Evolutionary conservation across 2,797 vertebrate species (phyloP), one percentile per base, ranked within the genome.

Genomic region (Halcyon chelicuti): DNA sequence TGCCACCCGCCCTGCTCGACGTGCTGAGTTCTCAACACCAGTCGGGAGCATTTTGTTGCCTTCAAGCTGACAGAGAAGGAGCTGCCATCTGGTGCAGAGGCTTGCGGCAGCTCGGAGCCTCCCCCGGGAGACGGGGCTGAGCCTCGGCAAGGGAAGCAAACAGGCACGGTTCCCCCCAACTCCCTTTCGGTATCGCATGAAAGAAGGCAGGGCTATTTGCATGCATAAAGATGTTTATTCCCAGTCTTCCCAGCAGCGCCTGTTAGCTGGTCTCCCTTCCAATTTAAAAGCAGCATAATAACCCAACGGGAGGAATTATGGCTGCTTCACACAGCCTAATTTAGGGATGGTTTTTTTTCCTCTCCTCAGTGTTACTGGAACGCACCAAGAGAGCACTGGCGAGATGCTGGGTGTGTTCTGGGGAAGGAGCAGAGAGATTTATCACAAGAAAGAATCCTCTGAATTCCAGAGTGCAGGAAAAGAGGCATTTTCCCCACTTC

Each of bases 1-100:
- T 31, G 61, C 31, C 44, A 10, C 74, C 51, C 33, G 46, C 58
- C 20, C 49, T 14, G 13, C 60, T 47, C 18, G 2, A 18, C 6
- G 1, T 3, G 1, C 17, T 1, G 52, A 21, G 40, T 33, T 86
- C 77, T 63, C n/a, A 60, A n/a, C 39, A 7, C 46, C 58, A 21
- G 21, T 1, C 28, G 4, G 52, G 83, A 91, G 78, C 11, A 0
- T 78, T 81, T 86, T 61, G 15, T 3, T 60, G 78, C 77, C 82
- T 75, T 77, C 8, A 51, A 54, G 80, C 62, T 75, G 94, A 68
- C 44, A 37, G 16, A 49, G 60, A 86, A 71, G 20, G 60, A 86
- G 75, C 47, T 91, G 89, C 81, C 94, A 93, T 51, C 93, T 96
- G 95, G 87, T 65, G 88, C 86, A 75, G 87, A 89, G 83, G 77